Evolutionary conservation across 2,113 vertebrate genomes (phyloP).

Genomic region (Pterocles burchelli): DNA sequence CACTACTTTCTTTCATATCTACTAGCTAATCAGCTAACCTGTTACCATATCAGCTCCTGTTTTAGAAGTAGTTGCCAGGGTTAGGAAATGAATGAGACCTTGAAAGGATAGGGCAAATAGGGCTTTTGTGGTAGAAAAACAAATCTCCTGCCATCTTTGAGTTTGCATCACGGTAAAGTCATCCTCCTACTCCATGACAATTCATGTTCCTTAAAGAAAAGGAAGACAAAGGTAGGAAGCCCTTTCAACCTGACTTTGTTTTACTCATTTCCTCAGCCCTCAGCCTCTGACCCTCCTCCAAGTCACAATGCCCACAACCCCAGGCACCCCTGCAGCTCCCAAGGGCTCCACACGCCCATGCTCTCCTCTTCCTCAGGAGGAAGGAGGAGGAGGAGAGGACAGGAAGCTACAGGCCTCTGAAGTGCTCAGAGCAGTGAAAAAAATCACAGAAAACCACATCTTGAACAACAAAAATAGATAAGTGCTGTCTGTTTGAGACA

Average conservation of each 20-base stretch:
- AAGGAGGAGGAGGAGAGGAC: neutral
- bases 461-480: neutral
- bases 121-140: neutral
- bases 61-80: neutral
- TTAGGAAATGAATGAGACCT: neutral
- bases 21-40: neutral
- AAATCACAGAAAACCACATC: neutral
- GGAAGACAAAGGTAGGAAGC: neutral
- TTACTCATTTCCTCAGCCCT: neutral
- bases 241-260: neutral
- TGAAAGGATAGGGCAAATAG: neutral
- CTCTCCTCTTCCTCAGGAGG: neutral
- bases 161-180: neutral
- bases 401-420: neutral
- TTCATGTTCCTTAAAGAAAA: neutral
- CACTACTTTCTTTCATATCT: neutral
- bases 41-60: neutral
- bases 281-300: neutral
- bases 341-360: neutral
- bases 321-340: neutral
- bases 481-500: neutral
- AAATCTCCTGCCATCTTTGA: neutral
- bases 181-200: neutral
- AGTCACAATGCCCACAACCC: fast-evolving
- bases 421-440: neutral